Conservation (phyloP, 2,888 invertebrate species). For the Oligia fasciuncula region DNA sequence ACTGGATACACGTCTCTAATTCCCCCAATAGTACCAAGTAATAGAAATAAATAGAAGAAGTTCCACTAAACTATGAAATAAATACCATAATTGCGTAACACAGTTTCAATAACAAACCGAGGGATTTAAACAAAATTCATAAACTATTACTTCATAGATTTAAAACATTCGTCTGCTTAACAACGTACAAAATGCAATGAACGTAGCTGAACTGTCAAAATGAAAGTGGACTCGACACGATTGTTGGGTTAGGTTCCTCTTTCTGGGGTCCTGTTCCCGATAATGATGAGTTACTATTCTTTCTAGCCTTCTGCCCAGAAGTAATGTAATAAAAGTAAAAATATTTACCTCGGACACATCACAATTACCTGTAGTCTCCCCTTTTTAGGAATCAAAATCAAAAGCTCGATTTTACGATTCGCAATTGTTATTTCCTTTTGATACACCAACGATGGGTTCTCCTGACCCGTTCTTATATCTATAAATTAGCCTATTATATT, state of each 20-base stretch:
- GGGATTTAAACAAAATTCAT: neutral
- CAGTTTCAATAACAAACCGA: neutral
- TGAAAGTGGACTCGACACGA: neutral
- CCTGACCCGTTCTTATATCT: neutral
- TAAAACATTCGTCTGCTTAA: neutral
- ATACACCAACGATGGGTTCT: too few species aligned
- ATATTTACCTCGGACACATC: too few species aligned
- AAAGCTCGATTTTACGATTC: neutral
- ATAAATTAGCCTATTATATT: neutral
- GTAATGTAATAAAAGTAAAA: neutral
- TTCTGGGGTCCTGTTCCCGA: too few species aligned
- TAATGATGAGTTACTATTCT: neutral
- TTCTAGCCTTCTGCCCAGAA: neutral
- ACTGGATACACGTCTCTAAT: slow-evolving; percentile 34
- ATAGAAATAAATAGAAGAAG: slow-evolving; percentile 14
- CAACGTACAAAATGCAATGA: neutral
- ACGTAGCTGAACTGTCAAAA: neutral
- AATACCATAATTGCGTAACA: neutral
- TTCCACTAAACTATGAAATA: neutral
- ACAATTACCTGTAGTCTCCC: neutral
- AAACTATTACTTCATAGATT: neutral
- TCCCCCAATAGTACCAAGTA: neutral
- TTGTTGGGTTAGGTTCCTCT: neutral
- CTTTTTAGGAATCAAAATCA: neutral
- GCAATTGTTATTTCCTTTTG: neutral